Evolutionary conservation across 2,797 vertebrate genomes (phyloP), one percentile per base, ranked within the genome.

Genomic region (Poecilia picta): DNA sequence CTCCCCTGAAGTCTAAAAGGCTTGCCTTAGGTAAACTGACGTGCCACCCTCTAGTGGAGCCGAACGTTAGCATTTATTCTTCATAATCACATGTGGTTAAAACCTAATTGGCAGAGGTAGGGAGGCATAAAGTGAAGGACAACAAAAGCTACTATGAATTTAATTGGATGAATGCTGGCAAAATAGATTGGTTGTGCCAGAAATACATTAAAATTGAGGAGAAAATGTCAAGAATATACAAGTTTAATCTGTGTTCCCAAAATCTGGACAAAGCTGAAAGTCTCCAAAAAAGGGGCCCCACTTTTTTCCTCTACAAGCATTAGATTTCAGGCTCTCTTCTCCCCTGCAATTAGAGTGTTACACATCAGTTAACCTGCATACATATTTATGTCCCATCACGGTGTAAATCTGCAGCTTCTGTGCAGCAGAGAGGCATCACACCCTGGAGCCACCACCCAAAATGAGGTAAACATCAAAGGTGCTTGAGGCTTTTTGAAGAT

Each of bases 51-150:
- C 94, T 95, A 95, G 81, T 94, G 93, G 90, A 96, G 94, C 92
- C 47, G 92, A 96, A 95, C 93, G 81, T 77, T 84, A 90, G 91
- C 93, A 92, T 93, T 94, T 95, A 95, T 90, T 93, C 92, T 91
- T 92, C 91, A 94, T 95, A 95, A 96, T 95, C 95, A 95, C 94
- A 91, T 95, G 94, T 93, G 91, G 84, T 93, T 93, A 90, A 95
- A 95, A 95, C 87, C 79, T 94, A 95, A 94, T 93, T 95, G 93
- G 92, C 83, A 86, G 84, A 92, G 76, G 89, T 91, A 92, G 90
- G 86, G 88, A 93, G 88, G 89, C 90, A 92, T 85, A 92, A 81
- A 92, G 82, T 81, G 82, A 80, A 85, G 88, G 90, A 84, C 85
- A 93, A 92, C 90, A 92, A 89, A 91, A 87, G 88, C 90, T 81